A percentile compares a stretch with the other conserved stretches of the same genome.
phyloP scores from a whole-genome alignment of 2,113 vertebrate species.

The Corapipo altera region DNA sequence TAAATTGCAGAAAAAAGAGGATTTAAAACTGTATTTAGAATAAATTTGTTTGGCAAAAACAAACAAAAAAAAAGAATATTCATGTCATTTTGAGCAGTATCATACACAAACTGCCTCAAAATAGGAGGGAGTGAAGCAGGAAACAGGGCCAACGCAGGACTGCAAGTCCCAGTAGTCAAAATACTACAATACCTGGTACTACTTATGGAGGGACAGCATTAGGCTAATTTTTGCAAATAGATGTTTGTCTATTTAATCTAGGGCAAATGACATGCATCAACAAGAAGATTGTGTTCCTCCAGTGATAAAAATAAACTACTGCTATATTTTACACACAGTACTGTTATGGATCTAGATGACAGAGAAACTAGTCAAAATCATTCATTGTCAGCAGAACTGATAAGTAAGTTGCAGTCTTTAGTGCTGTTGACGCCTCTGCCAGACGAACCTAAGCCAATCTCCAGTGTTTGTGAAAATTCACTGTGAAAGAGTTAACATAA shows the following conservation, averaged over 20 bases:
- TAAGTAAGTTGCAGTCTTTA: background rate
- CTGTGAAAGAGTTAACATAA: background rate
- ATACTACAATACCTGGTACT: background rate
- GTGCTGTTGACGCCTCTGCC: background rate
- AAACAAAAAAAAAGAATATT: background rate
- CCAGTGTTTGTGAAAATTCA: background rate
- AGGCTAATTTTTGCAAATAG: background rate
- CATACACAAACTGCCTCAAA: background rate
- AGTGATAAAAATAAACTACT: background rate
- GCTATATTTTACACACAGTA: background rate
- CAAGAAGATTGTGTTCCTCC: background rate
- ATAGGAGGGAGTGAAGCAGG: background rate
- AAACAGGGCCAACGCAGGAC: background rate
- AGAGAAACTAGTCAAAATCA: background rate
- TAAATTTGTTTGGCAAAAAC: background rate
- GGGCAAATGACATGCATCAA: background rate
- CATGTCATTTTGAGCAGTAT: background rate
- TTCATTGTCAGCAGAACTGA: background rate
- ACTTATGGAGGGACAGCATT: accelerated
- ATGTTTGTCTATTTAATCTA: background rate
- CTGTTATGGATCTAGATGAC: background rate
- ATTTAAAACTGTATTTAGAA: background rate
- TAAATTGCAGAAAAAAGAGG: background rate
- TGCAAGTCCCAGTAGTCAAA: accelerated
- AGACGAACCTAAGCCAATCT: background rate